These are phyloP conservation scores for Hozukius guyotensis DNA, from an alignment of 2,797 vertebrate species.

Conservation along the genomic window DNA sequence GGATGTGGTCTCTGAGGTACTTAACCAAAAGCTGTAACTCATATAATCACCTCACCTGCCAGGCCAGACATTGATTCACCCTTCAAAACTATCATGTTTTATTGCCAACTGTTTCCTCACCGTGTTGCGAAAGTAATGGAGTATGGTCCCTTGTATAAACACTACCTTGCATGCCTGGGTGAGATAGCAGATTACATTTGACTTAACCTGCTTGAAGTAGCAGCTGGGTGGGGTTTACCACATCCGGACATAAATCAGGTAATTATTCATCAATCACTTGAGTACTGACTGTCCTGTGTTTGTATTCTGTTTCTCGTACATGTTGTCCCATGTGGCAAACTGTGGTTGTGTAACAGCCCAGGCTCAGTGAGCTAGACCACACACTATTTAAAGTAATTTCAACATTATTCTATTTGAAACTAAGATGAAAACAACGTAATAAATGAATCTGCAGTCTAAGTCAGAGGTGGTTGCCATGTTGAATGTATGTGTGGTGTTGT, in stretches of 20 bases:
- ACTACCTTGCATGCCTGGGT: neutral
- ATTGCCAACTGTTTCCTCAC: slow-evolving; percentile 45
- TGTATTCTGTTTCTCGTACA: neutral
- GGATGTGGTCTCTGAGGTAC: slow-evolving; percentile 32
- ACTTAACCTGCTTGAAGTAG: neutral
- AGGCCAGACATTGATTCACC: slow-evolving; percentile 59
- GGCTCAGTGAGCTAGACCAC: neutral
- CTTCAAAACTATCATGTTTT: slow-evolving; percentile 30
- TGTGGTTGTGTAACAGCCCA: neutral
- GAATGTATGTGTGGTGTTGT: too few species aligned
- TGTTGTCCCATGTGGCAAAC: neutral
- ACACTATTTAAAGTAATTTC: neutral
- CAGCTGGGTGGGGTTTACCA: slow-evolving; percentile 4
- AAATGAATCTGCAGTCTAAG: neutral
- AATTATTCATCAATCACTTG: slow-evolving; percentile 21
- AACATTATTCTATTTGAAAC: neutral
- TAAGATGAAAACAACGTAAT: neutral
- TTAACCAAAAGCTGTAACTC: slow-evolving; percentile 23
- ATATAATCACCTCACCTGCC: slow-evolving; percentile 43
- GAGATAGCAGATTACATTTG: slow-evolving; percentile 15
- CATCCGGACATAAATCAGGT: slow-evolving; percentile 4
- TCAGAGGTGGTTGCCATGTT: too few species aligned
- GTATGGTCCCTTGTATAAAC: slow-evolving; percentile 25
- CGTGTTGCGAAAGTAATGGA: slow-evolving; percentile 28
- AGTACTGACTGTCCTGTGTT: neutral